phyloP scores from a whole-genome alignment of 2,797 vertebrate species.

The Eulemur mongoz region DNA sequence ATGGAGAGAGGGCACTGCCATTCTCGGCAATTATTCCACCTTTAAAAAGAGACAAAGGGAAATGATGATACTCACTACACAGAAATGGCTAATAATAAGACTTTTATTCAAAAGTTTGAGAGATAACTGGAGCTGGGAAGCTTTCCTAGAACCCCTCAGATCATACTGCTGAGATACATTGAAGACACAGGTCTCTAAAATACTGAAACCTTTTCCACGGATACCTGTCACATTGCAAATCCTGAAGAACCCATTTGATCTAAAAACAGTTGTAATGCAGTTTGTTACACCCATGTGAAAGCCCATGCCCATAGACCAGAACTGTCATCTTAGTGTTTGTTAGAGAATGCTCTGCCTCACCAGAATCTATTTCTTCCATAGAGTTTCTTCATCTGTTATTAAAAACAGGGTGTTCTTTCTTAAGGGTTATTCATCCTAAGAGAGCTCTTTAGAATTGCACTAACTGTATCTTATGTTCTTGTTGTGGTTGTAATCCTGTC shows the following conservation, averaged over 20 bases:
- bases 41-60: conserved; percentile 15
- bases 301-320: not conserved
- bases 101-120: not conserved
- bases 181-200: not conserved
- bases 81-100: not conserved
- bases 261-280: not conserved
- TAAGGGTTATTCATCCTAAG: not conserved
- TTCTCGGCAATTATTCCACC: not conserved
- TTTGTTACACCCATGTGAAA: not conserved
- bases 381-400: conserved; percentile 22
- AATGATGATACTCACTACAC: not conserved
- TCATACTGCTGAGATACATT: not conserved
- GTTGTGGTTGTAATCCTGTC: not conserved
- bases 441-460: conserved; percentile 27
- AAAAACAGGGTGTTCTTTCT: not conserved
- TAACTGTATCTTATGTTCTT: not conserved
- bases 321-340: not conserved
- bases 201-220: not conserved
- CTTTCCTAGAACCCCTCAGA: not conserved
- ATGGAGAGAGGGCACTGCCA: not conserved
- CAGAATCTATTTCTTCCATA: not conserved
- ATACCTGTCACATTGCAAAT: not conserved
- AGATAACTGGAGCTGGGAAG: not conserved
- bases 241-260: not conserved
- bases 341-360: not conserved